These are phyloP conservation scores for Danaus plexippus DNA, from an alignment of 1,140 invertebrate genomes.

Conservation along the genomic window DNA sequence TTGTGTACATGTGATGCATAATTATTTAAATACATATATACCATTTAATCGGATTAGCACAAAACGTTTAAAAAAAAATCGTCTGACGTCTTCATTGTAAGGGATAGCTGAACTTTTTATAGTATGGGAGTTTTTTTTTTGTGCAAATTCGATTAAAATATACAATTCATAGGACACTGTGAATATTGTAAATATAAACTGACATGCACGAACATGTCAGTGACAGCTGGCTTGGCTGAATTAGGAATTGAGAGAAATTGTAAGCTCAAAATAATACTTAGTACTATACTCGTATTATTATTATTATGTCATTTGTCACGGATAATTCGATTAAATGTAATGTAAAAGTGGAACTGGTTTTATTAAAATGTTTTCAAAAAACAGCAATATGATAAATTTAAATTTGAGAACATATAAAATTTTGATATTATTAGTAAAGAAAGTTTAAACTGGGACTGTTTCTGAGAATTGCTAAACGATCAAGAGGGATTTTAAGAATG, in stretches of 20 bases:
- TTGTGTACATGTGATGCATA: slow-evolving; percentile 16
- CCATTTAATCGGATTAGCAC: too few species aligned
- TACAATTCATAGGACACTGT: slow-evolving; percentile 13
- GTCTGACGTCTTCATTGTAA: slow-evolving; percentile 2
- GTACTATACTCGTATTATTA: slow-evolving; percentile 42
- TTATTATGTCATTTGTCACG: slow-evolving; percentile 59
- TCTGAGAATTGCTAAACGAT: too few species aligned
- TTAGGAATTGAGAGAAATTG: slow-evolving; percentile 65
- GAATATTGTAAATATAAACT: slow-evolving; percentile 46
- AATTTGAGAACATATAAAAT: too few species aligned
- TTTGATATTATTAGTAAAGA: too few species aligned
- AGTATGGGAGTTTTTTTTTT: not conserved
- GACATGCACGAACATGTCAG: slow-evolving; percentile 26
- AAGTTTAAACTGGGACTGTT: too few species aligned
- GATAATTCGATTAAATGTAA: slow-evolving; percentile 65
- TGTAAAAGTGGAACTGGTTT: slow-evolving; percentile 17
- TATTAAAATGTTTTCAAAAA: too few species aligned
- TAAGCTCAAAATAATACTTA: slow-evolving; percentile 63
- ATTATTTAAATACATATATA: not conserved
- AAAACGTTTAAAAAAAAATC: slow-evolving; percentile 3
- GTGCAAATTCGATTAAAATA: slow-evolving; percentile 4
- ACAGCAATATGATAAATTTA: too few species aligned
- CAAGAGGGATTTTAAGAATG: too few species aligned
- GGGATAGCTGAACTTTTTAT: too few species aligned
- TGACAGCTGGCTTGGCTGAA: slow-evolving; percentile 48